Evolutionary conservation across 2,888 invertebrate species (phyloP).

Genomic region (Pristionchus entomophagus): DNA sequence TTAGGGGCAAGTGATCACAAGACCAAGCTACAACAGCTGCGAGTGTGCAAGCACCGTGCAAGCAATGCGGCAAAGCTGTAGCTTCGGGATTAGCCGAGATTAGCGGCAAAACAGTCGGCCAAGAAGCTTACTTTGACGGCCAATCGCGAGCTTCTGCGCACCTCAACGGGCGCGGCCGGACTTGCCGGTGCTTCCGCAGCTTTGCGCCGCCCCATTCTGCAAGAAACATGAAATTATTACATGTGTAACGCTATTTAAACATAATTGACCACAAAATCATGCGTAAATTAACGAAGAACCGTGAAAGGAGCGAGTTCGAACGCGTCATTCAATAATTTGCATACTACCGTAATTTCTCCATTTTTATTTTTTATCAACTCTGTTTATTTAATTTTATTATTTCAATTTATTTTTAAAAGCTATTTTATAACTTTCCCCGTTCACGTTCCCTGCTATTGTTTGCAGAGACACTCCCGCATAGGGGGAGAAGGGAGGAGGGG

Average conservation of each 20-base stretch:
- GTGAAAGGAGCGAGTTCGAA: neutral
- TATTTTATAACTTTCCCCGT: neutral
- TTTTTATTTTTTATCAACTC: too few species aligned
- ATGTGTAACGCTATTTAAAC: neutral
- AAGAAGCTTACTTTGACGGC: neutral
- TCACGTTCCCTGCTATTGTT: neutral
- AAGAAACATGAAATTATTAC: neutral
- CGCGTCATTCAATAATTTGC: neutral
- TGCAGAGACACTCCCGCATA: conserved; percentile 32
- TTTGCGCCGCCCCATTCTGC: conserved; percentile 18
- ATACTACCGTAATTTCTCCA: neutral
- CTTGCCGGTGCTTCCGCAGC: neutral
- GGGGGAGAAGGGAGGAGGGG: neutral
- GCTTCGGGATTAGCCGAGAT: neutral
- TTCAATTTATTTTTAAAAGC: conserved; percentile 13
- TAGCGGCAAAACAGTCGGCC: neutral
- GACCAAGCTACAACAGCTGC: too few species aligned
- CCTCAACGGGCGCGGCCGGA: neutral
- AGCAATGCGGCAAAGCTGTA: neutral
- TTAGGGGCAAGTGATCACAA: neutral
- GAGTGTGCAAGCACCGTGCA: neutral
- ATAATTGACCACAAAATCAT: neutral
- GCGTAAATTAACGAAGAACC: neutral
- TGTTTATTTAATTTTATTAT: neutral
- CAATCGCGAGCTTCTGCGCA: neutral